phyloP scores from a whole-genome alignment of 2,888 invertebrate genomes.

The Sycophila texana region DNA sequence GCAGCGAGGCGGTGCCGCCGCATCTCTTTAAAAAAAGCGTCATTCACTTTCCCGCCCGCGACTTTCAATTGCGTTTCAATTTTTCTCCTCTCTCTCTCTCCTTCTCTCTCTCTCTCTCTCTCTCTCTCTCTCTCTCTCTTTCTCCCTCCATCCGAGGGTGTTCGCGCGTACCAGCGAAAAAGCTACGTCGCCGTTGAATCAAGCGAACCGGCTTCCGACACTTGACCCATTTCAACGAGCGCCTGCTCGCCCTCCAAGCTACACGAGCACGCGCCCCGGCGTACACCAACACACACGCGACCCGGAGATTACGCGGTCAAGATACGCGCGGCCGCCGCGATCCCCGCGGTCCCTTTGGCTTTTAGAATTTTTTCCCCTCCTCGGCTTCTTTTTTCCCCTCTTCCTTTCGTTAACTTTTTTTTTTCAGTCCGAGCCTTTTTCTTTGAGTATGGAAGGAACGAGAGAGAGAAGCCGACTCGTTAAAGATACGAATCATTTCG shows the following conservation, averaged over 20 bases:
- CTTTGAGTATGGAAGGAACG: too few species aligned
- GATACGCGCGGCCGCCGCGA: slow-evolving; percentile 15
- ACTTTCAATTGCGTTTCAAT: not conserved
- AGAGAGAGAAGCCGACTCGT: slow-evolving; percentile 29
- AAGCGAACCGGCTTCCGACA: slow-evolving; percentile 30
- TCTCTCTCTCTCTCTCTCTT: too few species aligned
- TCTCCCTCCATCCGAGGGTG: not conserved
- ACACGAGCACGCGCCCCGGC: not conserved
- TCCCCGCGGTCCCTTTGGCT: not conserved
- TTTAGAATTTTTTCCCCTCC: slow-evolving; percentile 16
- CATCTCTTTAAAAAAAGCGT: not conserved
- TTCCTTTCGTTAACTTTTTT: slow-evolving; percentile 18
- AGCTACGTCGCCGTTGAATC: slow-evolving; percentile 32
- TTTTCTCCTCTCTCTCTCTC: not conserved
- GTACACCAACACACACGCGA: not conserved
- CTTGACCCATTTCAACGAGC: slow-evolving; percentile 45
- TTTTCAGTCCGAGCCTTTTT: not conserved
- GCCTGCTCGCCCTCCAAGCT: too few species aligned
- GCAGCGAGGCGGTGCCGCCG: too few species aligned
- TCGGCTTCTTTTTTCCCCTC: not conserved
- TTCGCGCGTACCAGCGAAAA: not conserved
- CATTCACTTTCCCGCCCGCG: slow-evolving; percentile 8
- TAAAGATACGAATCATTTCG: slow-evolving; percentile 50
- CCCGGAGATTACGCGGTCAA: slow-evolving; percentile 38
- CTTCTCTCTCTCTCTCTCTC: too few species aligned